These are phyloP conservation scores for Drosophila santomea DNA, from an alignment of 1,140 invertebrate species.

Conservation along the genomic window DNA sequence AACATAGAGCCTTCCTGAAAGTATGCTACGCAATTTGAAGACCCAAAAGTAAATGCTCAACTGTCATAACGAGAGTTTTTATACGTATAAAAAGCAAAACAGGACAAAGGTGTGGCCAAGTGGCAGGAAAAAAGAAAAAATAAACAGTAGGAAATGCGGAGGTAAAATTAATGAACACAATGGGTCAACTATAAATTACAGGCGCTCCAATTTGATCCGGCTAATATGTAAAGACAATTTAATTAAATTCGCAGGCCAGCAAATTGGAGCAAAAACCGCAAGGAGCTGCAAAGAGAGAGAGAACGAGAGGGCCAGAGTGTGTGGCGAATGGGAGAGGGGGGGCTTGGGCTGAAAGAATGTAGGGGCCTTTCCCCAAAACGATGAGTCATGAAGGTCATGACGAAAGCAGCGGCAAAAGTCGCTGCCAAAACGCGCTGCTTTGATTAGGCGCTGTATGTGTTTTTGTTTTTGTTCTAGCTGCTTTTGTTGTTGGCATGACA, in stretches of 20 bases:
- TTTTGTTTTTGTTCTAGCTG: constrained; percentile 8
- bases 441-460: constrained; percentile 57
- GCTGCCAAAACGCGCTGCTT: constrained; percentile 67
- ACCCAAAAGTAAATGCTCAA: not conserved
- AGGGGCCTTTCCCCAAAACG: constrained; percentile 55
- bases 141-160: not conserved
- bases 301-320: not conserved
- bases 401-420: constrained; percentile 81
- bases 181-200: constrained; percentile 77
- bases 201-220: constrained; percentile 71
- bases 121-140: constrained; percentile 7
- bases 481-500: constrained; percentile 58
- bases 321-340: not conserved
- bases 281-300: not conserved
- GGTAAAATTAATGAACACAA: constrained; percentile 71
- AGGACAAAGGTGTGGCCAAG: constrained; percentile 42
- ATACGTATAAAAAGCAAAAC: constrained; percentile 1
- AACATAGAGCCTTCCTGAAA: constrained; percentile 3
- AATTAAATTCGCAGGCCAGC: constrained; percentile 73
- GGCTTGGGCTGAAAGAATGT: no score
- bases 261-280: constrained; percentile 40
- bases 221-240: constrained; percentile 75
- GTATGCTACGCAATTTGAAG: constrained; percentile 28
- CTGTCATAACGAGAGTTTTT: not conserved
- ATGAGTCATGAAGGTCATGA: constrained; percentile 85